These are phyloP conservation scores for Rynchops niger DNA, from an alignment of 2,113 vertebrate species.

Conservation along the genomic window DNA sequence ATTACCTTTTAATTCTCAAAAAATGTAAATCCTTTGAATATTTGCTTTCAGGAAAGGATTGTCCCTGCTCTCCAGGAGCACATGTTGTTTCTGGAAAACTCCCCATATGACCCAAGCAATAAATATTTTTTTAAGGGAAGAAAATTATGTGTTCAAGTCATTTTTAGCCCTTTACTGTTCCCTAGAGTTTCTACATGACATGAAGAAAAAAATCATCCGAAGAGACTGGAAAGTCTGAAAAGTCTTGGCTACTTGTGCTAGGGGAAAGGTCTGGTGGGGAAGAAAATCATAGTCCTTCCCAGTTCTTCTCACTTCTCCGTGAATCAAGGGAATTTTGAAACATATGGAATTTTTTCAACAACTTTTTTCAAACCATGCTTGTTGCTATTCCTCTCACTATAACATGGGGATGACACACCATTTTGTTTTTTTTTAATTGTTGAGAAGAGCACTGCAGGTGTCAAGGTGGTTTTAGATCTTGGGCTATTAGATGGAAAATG, in stretches of 20 bases:
- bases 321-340: not conserved
- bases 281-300: not conserved
- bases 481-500: not conserved
- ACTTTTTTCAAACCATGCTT: not conserved
- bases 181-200: not conserved
- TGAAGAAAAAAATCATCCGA: not conserved
- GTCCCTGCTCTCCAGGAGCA: not conserved
- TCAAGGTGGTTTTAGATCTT: not conserved
- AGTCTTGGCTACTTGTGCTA: not conserved
- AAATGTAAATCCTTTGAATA: not conserved
- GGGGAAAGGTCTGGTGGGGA: not conserved
- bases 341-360: not conserved
- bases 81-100: not conserved
- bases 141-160: not conserved
- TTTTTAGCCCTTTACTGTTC: not conserved
- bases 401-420: accelerated
- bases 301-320: not conserved
- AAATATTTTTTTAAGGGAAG: not conserved
- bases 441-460: not conserved
- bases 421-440: not conserved
- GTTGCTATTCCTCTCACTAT: not conserved
- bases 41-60: not conserved
- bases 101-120: not conserved
- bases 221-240: not conserved
- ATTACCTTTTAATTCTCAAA: not conserved